Evolutionary conservation across 2,113 vertebrate species (phyloP).

Genomic region (Numenius arquata): DNA sequence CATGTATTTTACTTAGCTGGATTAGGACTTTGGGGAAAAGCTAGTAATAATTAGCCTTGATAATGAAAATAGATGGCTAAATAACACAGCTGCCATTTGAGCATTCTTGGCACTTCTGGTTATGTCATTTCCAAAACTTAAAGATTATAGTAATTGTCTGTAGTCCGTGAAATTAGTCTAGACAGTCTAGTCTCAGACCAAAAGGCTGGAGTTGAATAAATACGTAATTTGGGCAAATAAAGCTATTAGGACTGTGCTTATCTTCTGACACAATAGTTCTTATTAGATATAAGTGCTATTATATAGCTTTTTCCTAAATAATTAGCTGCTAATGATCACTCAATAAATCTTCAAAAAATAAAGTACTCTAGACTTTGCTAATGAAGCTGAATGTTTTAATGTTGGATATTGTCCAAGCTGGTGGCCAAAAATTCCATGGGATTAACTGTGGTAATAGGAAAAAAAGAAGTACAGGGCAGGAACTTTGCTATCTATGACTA

Average conservation of each 20-base stretch:
- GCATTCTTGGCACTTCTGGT: not conserved
- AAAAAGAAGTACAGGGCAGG: not conserved
- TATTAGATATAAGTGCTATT: conserved; percentile 11
- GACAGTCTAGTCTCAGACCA: conserved; percentile 12
- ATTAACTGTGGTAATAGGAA: not conserved
- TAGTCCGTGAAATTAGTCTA: conserved; percentile 17
- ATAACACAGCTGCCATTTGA: not conserved
- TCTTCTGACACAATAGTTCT: not conserved
- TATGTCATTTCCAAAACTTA: not conserved
- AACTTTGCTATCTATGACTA: not conserved
- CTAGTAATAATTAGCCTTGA: not conserved
- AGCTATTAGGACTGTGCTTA: not conserved
- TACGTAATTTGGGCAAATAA: conserved; percentile 7
- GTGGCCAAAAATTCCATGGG: not conserved
- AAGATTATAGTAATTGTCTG: conserved; percentile 1
- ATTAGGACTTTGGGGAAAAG: not conserved
- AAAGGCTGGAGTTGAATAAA: conserved; percentile 32
- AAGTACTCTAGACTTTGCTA: not conserved
- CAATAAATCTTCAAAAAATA: not conserved
- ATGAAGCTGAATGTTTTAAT: not conserved
- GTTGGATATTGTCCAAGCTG: not conserved
- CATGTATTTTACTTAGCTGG: not conserved
- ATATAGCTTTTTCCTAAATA: conserved; percentile 26
- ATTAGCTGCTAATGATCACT: conserved; percentile 35
- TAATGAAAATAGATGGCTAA: conserved; percentile 4